Base-by-base conservation (phyloP, 2,888 invertebrate species). In the Chaitophorus viminalis region DNA sequence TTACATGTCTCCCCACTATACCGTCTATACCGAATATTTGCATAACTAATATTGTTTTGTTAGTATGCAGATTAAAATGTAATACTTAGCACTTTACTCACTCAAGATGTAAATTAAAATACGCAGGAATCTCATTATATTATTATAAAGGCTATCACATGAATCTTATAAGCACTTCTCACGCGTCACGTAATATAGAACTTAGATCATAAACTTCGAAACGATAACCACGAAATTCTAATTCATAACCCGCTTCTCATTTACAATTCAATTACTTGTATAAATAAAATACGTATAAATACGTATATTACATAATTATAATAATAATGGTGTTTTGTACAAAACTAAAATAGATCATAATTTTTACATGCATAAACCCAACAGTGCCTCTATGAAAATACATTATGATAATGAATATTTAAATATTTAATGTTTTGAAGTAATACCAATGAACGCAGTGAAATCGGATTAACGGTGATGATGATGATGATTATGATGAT, bases 201-300 rank as follows among this genome's bases (percentile, higher is more conserved):
- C 36, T 86, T 72, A 86, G 54, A 72, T 54, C 33, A 21, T 68
- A 68, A 77, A 77, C 84, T 85, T 68, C 52, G 68, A 77, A 68
- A 33, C 31, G 65, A 31, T 70, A 36, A 54, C 78, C 11, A n/a
- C n/a, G 54, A 87, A 81, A 81, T 81, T 81, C 60, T 46, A 31
- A 79, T 86, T 77, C 77, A 85, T 85, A 85, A 79, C 81, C 25
- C 65, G 18, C n/a, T 65, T 65, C 83, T 87, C 81, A 81, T 87
- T 87, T 81, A 87, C 81, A 87, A 79, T 87, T 87, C 87, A 87
- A 87, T 81, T 81, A 79, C 54, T 87, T 46, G n/a, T 52, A 33
- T 29, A 54, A 52, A 60, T 70, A 54, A 78, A 78, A 54, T 54
- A 72, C 46, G 60, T 31, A 65, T 68, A 83, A 75, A 39, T n/a